phyloP scores from a whole-genome alignment of 2,113 vertebrate genomes.

The Rhizomys pruinosus region DNA sequence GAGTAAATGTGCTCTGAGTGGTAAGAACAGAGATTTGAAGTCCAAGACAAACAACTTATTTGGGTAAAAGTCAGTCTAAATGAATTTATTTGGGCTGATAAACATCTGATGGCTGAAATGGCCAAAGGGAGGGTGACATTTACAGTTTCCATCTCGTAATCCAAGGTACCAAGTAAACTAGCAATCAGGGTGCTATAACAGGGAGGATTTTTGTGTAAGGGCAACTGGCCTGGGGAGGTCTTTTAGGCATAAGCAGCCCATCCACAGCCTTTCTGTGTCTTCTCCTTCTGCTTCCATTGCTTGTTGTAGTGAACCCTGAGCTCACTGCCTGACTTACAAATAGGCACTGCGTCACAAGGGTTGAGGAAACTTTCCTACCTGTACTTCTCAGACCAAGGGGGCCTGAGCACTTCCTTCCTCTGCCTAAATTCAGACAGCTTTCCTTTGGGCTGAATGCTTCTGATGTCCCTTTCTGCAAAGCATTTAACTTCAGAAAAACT shows the following conservation, averaged over 20 bases:
- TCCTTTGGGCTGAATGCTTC: neutral
- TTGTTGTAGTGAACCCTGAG: neutral
- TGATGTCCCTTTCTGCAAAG: neutral
- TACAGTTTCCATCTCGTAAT: constrained; percentile 4
- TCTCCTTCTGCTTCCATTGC: neutral
- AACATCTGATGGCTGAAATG: neutral
- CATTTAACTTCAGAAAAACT: constrained; percentile 11
- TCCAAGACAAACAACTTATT: neutral
- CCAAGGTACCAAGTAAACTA: neutral
- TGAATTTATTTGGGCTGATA: neutral
- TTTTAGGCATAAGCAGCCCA: no score
- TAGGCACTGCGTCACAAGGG: neutral
- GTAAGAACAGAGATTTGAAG: neutral
- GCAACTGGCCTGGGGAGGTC: no score
- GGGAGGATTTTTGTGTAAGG: no score
- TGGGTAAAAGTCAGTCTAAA: constrained; percentile 6
- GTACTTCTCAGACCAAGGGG: neutral
- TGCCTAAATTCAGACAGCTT: neutral
- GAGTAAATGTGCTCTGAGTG: neutral
- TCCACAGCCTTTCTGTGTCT: neutral
- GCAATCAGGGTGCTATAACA: neutral
- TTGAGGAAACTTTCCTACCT: neutral
- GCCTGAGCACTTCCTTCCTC: neutral
- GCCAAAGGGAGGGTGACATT: neutral
- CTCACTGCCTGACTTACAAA: neutral